These are phyloP conservation scores for Vannuccia rotundouncinata DNA, from an alignment of 2,888 invertebrate species.

Conservation along the genomic window DNA sequence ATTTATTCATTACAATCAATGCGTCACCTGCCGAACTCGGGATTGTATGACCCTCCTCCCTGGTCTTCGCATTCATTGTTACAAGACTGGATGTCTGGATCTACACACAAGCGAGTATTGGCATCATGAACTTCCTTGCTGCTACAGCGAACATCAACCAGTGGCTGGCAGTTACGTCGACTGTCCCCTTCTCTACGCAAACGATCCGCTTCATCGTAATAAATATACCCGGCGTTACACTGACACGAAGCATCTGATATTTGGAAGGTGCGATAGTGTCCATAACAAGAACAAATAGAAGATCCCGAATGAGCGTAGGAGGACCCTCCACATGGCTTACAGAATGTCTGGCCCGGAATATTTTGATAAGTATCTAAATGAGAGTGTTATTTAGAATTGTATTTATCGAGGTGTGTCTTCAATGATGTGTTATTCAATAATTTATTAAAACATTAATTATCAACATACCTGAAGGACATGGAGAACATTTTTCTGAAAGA, in stretches of 20 bases:
- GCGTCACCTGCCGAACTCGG: background rate
- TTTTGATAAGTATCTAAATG: background rate
- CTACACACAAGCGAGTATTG: background rate
- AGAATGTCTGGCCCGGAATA: slow-evolving; percentile 39
- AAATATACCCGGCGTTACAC: slow-evolving; percentile 47
- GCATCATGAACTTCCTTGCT: background rate
- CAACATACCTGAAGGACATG: background rate
- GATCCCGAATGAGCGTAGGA: slow-evolving; percentile 43
- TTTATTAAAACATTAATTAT: no score
- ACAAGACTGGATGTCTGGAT: background rate
- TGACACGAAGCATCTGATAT: slow-evolving; percentile 46
- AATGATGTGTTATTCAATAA: no score
- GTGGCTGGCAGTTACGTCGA: slow-evolving; percentile 48
- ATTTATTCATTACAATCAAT: no score
- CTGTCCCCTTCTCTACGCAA: slow-evolving; percentile 43
- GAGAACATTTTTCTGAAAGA: background rate
- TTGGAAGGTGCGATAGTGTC: slow-evolving; percentile 48
- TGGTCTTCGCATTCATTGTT: background rate
- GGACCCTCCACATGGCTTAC: slow-evolving; percentile 49
- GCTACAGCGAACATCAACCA: slow-evolving; percentile 41
- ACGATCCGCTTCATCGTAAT: slow-evolving; percentile 47
- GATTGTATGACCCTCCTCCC: background rate
- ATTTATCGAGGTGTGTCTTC: no score
- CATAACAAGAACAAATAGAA: slow-evolving; percentile 46
- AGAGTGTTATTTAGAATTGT: no score